Conservation (phyloP, 2,797 vertebrate genomes). For the Telmatherina bonti region DNA sequence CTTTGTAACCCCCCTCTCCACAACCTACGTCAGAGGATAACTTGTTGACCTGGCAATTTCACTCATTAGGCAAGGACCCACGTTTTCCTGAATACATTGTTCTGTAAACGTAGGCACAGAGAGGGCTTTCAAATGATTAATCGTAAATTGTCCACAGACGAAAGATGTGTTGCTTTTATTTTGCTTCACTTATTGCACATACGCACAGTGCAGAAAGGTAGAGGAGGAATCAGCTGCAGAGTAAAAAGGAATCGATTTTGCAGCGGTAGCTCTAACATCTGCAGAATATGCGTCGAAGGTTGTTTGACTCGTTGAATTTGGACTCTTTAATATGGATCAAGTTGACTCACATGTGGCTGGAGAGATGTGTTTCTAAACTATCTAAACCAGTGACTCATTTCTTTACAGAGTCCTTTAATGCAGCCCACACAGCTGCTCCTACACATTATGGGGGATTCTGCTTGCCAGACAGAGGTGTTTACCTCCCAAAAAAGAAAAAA, state of each 20-base stretch:
- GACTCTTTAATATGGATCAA: not conserved
- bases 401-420: constrained; percentile 52
- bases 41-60: constrained; percentile 65
- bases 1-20: constrained; percentile 51
- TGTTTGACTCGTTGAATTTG: constrained; percentile 1
- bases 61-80: constrained; percentile 47
- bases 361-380: constrained; percentile 28
- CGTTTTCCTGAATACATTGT: constrained; percentile 59
- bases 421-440: constrained; percentile 48
- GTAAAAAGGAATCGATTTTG: not conserved
- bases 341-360: constrained; percentile 13
- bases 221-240: not conserved
- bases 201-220: not conserved
- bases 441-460: constrained; percentile 35
- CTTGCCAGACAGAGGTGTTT: constrained; percentile 50
- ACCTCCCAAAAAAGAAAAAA: not conserved
- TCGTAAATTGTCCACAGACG: constrained; percentile 12
- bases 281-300: not conserved
- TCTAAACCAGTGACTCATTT: constrained; percentile 58
- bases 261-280: not conserved
- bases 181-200: not conserved
- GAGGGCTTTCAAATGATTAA: constrained; percentile 31
- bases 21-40: constrained; percentile 73
- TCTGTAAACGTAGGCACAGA: constrained; percentile 35
- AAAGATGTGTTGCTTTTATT: constrained; percentile 10